Base-by-base conservation (phyloP, 2,888 invertebrate genomes). In the Cephus spinipes region DNA sequence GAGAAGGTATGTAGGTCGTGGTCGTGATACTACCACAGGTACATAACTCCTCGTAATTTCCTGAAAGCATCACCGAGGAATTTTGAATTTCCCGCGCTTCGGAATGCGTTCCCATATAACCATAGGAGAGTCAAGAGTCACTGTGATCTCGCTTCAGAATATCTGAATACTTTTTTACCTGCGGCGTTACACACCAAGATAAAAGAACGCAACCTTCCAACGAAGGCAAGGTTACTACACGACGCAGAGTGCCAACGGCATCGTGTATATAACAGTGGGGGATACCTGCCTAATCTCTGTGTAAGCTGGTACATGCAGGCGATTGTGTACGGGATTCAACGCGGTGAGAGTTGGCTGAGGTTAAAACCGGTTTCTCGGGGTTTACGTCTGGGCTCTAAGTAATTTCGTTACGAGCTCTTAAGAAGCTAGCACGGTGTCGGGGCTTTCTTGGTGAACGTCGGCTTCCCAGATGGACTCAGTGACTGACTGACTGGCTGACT, bases 301-400 rank as follows among this genome's bases (percentile, higher is more conserved):
- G 74, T 74, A 74, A 74, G 74, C 74, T 33, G 74, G 33, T 35
- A 74, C 74, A 74, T 33, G 74, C 74, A 30, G 74, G 35, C 74
- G 74, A 74, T 74, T 36, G 33, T 74, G 74, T 74, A 74, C 33
- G 36, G 74, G 74, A 74, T 74, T 74, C 74, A 36, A 33, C 34
- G 74, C 74, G 74, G 74, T 30, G 33, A 74, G 74, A 74, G 34
- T 74, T 36, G 74, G 74, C 74, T 36, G 74, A 74, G 74, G 74
- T 74, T 74, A 33, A 35, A 74, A 74, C 74, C 74, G 74, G 74
- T 74, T 74, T 74, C 74, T 35, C 74, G 12, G 74, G 74, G n/a
- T 74, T 74, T 74, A 36, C 33, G 73, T 74, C 33, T 74, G 30
- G n/a, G 74, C 36, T 35, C 74, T 74, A 74, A 74, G 35, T 74